Evolutionary conservation across 2,113 vertebrate species (phyloP), one percentile per base, ranked within the genome.

Genomic region (Egretta garzetta): DNA sequence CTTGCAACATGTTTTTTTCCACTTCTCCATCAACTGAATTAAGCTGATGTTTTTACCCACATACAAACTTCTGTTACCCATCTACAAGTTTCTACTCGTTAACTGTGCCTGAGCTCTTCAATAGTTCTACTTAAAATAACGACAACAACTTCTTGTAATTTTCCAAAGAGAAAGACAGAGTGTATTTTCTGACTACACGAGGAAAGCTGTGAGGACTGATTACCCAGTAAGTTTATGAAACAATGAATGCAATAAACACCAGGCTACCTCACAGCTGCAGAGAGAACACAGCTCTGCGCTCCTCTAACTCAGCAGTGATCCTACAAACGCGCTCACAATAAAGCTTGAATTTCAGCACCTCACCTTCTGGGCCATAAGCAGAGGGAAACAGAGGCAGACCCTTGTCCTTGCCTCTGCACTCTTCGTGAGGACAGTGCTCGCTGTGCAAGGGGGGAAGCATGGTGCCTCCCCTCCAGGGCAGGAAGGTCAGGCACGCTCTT

Each of bases 381-480:
- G 23, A 71, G 27, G 64, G 32, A 53, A 76, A 26, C 8, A 14
- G 60, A 63, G 55, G 73, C 56, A 64, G 52, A 74, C 20, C 50
- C 59, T 53, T 18, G 52, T 26, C 63, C 76, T 27, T 88, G 41
- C 53, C 21, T 50, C 62, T 50, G 35, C 26, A 1, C 12, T 70
- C 28, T 49, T 10, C 9, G 59, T 6, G 6, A 24, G 13, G 72
- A 3, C 1, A 32, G 39, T 0, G 23, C 35, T 56, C 33, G 84
- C 33, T 59, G 58, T 9, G 41, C 6, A 6, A 14, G 50, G n/a
- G 49, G 41, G 50, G 32, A 28, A 33, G 41, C 33, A 17, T 8
- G 7, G 43, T 4, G 50, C 28, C 27, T 52, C 70, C 28, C 7
- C 9, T 32, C 15, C 1, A 16, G 0, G 2, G 63, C 32, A 45